Evolutionary conservation across 2,113 vertebrate genomes (phyloP), one percentile per base, ranked within the genome.

Genomic region (Atlantisia rogersi): DNA sequence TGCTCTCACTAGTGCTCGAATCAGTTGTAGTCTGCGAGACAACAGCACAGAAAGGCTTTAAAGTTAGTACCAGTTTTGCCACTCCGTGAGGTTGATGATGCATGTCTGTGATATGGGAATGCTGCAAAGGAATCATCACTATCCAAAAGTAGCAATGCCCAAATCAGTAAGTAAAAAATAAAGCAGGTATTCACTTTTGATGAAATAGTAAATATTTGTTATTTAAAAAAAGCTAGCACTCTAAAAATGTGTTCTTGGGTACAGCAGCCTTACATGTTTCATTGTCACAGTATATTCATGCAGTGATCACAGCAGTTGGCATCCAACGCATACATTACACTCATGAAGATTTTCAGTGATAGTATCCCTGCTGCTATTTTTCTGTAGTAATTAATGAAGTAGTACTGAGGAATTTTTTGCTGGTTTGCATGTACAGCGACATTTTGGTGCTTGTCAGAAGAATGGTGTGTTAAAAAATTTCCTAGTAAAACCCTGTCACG

Each of bases 21-120:
- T 94, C 98, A 83, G 97, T 92, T 15, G 97, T 67, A 64, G 89
- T 91, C 98, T 99, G 97, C 74, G 81, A 92, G 76, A 88, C 10
- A 97, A 67, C 0, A 3, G 18, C 25, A 91, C 16, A 85, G n/a
- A 60, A 94, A 92, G 31, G n/a, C 71, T 19, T 75, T 65, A 8
- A 26, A 69, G 67, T 84, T 52, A 91, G 59, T 44, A 93, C 10
- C 11, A 32, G 15, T 29, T 74, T 82, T 71, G 63, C 24, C n/a
- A 63, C 28, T 42, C 50, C 37, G 48, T 0, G 0, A 75, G n/a
- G 31, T n/a, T 94, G 73, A 69, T 12, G 40, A 85, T 44, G 58
- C 55, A 37, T 12, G 29, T 21, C 56, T 85, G n/a, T 37, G 46
- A 69, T 21, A 29, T 1, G 15, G 44, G 29, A 85, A 76, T 21